Percentiles rank a stretch among this genome's conserved stretches.
These are phyloP conservation scores for Mobula hypostoma DNA, from an alignment of 2,113 vertebrate genomes.

Conservation along the genomic window DNA sequence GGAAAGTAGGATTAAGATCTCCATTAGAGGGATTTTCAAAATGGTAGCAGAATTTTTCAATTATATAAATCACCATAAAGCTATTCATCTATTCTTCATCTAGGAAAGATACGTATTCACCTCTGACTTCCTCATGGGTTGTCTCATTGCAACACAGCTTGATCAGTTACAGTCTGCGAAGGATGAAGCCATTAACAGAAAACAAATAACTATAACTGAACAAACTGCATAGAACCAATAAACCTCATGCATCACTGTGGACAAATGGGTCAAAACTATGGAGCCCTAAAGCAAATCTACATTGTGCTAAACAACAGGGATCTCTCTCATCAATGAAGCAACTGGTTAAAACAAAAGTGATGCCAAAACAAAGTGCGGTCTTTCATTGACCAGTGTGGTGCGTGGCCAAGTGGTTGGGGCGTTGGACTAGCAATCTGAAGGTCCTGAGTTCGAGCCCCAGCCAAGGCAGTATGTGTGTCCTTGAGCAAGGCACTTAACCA, in stretches of 20 bases:
- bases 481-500: no score
- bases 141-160: background rate
- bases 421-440: no score
- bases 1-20: background rate
- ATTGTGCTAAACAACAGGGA: background rate
- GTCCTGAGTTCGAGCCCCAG: no score
- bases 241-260: background rate
- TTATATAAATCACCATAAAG: constrained; percentile 3
- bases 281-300: background rate
- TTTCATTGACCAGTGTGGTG: no score
- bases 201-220: background rate
- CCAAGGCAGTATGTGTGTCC: no score
- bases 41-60: background rate
- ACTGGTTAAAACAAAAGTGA: background rate
- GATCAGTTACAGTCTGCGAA: background rate
- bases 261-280: background rate
- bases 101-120: background rate
- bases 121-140: background rate
- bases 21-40: background rate
- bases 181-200: background rate
- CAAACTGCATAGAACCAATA: constrained; percentile 13
- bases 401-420: no score
- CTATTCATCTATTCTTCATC: background rate
- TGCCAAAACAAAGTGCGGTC: background rate
- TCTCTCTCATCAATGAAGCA: background rate